phyloP scores from a whole-genome alignment of 2,113 vertebrate genomes.

The Maccullochella peelii region DNA sequence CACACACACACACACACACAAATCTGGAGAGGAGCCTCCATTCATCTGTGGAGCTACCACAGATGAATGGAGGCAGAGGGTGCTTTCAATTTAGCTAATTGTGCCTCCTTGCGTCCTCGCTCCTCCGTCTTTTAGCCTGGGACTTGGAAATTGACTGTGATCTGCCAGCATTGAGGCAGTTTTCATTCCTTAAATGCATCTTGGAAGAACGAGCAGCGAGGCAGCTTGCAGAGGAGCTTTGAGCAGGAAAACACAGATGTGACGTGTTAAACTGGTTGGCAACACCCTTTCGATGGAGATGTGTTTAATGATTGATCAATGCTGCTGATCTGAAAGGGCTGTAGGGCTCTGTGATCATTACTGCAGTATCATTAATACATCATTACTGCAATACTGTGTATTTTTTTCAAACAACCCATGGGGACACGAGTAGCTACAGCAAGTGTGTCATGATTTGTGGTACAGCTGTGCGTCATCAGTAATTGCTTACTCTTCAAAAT shows the following conservation, averaged over 20 bases:
- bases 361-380: constrained; percentile 35
- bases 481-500: constrained; percentile 12
- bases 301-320: constrained; percentile 3
- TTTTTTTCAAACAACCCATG: background rate
- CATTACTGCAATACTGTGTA: background rate
- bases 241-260: background rate
- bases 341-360: constrained; percentile 20
- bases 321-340: constrained; percentile 20
- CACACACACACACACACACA: constrained; percentile 18
- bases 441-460: constrained; percentile 12
- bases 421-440: background rate
- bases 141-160: background rate
- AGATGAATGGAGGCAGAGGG: constrained; percentile 27
- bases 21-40: too few relatives aligned
- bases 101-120: background rate
- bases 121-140: background rate
- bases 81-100: constrained; percentile 4
- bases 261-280: background rate
- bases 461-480: constrained; percentile 32
- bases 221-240: background rate
- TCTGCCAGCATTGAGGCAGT: background rate
- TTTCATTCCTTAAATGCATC: background rate
- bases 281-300: background rate
- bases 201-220: background rate
- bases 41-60: background rate